phyloP scores from a whole-genome alignment of 2,888 invertebrate genomes.

The Callimorpha dominula region DNA sequence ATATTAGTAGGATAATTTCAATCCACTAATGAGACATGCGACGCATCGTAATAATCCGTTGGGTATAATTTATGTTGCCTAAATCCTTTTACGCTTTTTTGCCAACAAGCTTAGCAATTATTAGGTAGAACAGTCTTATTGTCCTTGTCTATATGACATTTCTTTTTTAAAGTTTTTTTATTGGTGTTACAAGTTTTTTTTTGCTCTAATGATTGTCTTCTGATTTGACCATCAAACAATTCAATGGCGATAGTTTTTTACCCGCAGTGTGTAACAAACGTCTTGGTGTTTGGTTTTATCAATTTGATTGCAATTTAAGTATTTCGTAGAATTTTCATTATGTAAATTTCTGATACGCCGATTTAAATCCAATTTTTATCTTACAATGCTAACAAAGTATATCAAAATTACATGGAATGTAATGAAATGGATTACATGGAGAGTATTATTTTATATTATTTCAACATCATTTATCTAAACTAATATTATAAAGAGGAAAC shows the following conservation, averaged over 20 bases:
- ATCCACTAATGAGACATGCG: constrained; percentile 28
- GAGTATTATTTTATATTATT: background rate
- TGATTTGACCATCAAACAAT: constrained; percentile 48
- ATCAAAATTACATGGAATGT: background rate
- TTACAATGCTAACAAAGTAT: background rate
- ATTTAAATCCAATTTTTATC: background rate
- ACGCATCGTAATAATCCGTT: constrained; percentile 29
- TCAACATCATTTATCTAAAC: background rate
- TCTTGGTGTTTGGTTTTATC: constrained; percentile 51
- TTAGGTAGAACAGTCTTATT: constrained; percentile 1
- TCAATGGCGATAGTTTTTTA: constrained; percentile 28
- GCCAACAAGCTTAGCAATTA: constrained; percentile 9
- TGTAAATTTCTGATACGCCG: background rate
- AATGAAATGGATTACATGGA: too few relatives aligned
- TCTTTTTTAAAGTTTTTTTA: constrained; percentile 30
- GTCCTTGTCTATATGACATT: constrained; percentile 24
- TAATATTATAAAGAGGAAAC: too few relatives aligned
- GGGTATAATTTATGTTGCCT: constrained; percentile 22
- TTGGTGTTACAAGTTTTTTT: too few relatives aligned
- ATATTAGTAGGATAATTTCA: too few relatives aligned
- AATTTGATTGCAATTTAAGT: constrained; percentile 49
- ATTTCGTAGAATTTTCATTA: constrained; percentile 45
- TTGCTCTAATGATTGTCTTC: constrained; percentile 35
- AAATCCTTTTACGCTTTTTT: constrained; percentile 14
- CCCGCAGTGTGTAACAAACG: constrained; percentile 29